Evolutionary conservation across 2,888 invertebrate species (phyloP).

Genomic region (Brachylomia viminalis): DNA sequence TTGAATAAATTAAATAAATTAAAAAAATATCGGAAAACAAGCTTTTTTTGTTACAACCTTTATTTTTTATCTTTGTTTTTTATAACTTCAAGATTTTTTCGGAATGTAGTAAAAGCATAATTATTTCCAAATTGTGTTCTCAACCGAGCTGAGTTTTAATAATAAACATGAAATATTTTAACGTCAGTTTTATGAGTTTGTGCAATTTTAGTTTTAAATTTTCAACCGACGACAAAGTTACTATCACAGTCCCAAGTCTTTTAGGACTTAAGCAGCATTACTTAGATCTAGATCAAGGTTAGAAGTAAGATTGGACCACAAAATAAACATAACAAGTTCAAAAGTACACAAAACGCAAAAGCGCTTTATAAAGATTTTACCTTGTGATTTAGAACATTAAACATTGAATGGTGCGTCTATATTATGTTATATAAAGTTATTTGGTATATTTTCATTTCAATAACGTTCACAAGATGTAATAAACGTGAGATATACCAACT

Average conservation of each 20-base stretch:
- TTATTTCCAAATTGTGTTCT: no score
- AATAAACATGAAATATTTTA: no score
- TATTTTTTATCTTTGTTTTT: no score
- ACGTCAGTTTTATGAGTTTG: not conserved
- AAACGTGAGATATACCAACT: no score
- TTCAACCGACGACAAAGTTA: not conserved
- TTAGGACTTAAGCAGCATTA: not conserved
- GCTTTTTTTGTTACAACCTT: not conserved
- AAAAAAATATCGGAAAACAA: not conserved
- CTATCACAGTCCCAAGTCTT: not conserved
- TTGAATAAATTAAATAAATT: not conserved
- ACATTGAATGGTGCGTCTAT: no score
- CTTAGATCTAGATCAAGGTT: not conserved
- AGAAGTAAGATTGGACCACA: conserved; percentile 2
- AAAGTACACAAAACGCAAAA: not conserved
- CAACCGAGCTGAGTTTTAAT: no score
- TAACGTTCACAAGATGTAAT: no score
- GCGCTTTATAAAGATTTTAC: not conserved
- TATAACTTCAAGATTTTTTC: not conserved
- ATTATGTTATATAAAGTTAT: no score
- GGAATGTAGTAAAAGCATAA: not conserved
- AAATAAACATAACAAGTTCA: not conserved
- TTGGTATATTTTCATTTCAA: no score
- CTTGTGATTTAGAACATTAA: conserved; percentile 11
- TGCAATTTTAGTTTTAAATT: not conserved